Evolutionary conservation across 2,888 invertebrate species (phyloP), one percentile per base, ranked within the genome.

Genomic region (Fabriciana adippe): DNA sequence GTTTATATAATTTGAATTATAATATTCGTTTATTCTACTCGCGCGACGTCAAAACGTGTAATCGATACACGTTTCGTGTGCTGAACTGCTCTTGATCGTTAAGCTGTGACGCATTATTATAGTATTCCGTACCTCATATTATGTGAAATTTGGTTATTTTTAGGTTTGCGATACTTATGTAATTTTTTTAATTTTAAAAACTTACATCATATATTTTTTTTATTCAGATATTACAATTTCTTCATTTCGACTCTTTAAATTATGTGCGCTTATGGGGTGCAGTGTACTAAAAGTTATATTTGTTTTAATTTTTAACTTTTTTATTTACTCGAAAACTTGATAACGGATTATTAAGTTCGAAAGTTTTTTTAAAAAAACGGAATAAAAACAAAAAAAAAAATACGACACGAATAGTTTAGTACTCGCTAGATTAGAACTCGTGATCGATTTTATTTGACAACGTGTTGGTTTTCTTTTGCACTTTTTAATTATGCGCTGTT

Each of bases 371-470:
- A 26, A 16, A 57, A 57, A 57, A 57, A 15, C 57, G 6, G 0
- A 57, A 3, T 15, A 26, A 47, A 57, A 57, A 57, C 26, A 45
- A 45, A 45, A 57, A 57, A 21, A 57, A 57, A 57, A 18, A 57
- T 45, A 47, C 47, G 57, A 57, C 57, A 45, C 57, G 57, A 57
- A 57, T 57, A 57, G 57, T 57, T 57, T 21, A 57, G 57, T 47
- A 8, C 45, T 57, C 47, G 57, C 57, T 57, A 57, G 57, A 47
- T 57, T 57, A 57, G 57, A 26, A 26, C 45, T 57, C 57, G 57
- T 57, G 57, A n/a, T 57, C 57, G 57, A 57, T 11, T 15, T 47
- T 21, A 57, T 47, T 26, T 47, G 21, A 47, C n/a, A 47, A n/a
- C 47, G 45, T 35, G 6, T 41, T 21, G 21, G 47, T n/a, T 1